phyloP scores from a whole-genome alignment of 2,888 invertebrate genomes.

The Antitype chi region DNA sequence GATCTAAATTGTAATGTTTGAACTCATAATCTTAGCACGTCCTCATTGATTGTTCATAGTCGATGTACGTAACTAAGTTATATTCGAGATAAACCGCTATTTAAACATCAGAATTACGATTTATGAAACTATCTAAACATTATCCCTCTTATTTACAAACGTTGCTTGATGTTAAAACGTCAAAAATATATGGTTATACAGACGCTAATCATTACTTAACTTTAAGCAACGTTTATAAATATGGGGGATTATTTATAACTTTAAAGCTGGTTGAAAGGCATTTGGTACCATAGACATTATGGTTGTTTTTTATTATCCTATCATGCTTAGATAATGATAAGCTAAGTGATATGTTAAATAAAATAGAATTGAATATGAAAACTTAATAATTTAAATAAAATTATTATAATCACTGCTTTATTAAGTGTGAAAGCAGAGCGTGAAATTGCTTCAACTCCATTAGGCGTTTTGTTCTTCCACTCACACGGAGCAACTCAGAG shows the following conservation, averaged over 20 bases:
- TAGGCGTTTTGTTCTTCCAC: slow-evolving; percentile 2
- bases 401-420: slow-evolving; percentile 27
- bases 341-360: slow-evolving; percentile 5
- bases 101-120: not conserved
- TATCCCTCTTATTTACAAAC: too few relatives aligned
- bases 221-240: too few relatives aligned
- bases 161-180: too few relatives aligned
- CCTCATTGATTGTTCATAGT: not conserved
- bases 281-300: not conserved
- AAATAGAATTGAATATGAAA: slow-evolving; percentile 31
- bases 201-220: too few relatives aligned
- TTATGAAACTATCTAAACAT: not conserved
- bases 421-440: slow-evolving; percentile 18
- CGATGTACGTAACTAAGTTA: not conserved
- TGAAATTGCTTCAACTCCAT: slow-evolving; percentile 26
- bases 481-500: slow-evolving; percentile 93
- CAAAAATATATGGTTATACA: too few relatives aligned
- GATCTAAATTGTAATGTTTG: not conserved
- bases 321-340: slow-evolving; percentile 10
- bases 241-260: not conserved
- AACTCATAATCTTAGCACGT: not conserved
- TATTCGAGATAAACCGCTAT: slow-evolving; percentile 3
- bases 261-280: slow-evolving; percentile 29
- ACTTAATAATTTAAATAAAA: slow-evolving; percentile 3
- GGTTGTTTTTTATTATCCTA: not conserved